Evolutionary conservation across 2,797 vertebrate species (phyloP), one percentile per base, ranked within the genome.

Genomic region (Alca torda): DNA sequence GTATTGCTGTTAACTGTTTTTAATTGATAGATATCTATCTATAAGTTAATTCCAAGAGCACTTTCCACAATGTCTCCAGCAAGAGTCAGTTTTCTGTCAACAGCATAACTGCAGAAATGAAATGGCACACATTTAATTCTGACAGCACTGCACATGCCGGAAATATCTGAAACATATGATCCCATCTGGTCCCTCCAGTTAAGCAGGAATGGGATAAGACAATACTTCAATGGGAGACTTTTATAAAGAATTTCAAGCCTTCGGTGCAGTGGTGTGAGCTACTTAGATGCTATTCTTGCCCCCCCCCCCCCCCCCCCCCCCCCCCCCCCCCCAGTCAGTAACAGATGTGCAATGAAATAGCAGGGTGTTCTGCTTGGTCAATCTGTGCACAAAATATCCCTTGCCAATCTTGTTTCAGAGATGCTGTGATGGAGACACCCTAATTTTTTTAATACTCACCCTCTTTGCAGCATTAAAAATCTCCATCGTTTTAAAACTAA

Each of bases 11-110:
- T 85, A 72, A 72, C 37, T 61, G 19, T 69, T 89, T 89, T 82
- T 64, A 84, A 68, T 41, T 35, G 73, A 50, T 81, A 86, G 46
- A 45, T 90, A 74, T 59, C 80, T 87, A 59, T 70, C 87, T 95
- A 79, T 74, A 94, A 76, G 19, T 84, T 90, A 73, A 65, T 82
- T 90, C 45, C 60, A 82, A 37, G n/a, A 60, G 9, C n/a, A 48
- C 33, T 93, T 92, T 84, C 75, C 3, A 2, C 43, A 56, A 9
- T 54, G 50, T 45, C 43, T 56, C 31, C 50, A 77, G 59, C 43
- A 70, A 73, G 24, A 37, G 24, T 86, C 69, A 88, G 51, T 76
- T 86, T 94, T 94, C 94, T 95, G 80, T 90, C 91, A 95, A 41
- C 78, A 77, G 43, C 16, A 20, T 68, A 74, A 64, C 70, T 63